phyloP scores from a whole-genome alignment of 2,797 vertebrate genomes.

The Toxotes lorentzi region DNA sequence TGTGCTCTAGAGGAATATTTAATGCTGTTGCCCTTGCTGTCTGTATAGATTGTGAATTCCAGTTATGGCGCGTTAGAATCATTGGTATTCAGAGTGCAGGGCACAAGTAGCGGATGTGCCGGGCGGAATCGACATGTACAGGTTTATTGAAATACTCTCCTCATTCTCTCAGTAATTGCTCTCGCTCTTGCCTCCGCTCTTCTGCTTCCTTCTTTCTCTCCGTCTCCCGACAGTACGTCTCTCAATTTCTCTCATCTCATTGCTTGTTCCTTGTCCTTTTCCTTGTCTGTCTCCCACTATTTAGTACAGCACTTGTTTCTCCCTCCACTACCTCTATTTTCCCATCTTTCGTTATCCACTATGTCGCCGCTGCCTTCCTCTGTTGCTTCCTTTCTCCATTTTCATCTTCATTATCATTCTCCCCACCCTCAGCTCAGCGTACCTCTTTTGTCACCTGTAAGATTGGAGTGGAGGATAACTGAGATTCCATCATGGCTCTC shows the following conservation, averaged over 20 bases:
- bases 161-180: constrained; percentile 77
- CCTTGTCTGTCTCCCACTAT: constrained; percentile 38
- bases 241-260: constrained; percentile 55
- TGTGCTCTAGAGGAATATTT: constrained; percentile 63
- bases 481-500: constrained; percentile 74
- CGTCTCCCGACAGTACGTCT: constrained; percentile 31
- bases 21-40: constrained; percentile 62
- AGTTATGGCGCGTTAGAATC: constrained; percentile 66
- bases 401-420: constrained; percentile 68
- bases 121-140: constrained; percentile 69
- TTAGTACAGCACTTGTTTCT: constrained; percentile 34
- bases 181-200: constrained; percentile 48
- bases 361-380: constrained; percentile 42
- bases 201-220: constrained; percentile 37
- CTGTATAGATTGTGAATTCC: constrained; percentile 80
- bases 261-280: constrained; percentile 43
- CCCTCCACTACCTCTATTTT: constrained; percentile 21
- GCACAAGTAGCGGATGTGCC: constrained; percentile 65
- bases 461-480: constrained; percentile 71
- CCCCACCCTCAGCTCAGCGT: constrained; percentile 33
- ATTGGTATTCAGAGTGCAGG: constrained; percentile 79
- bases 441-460: constrained; percentile 71
- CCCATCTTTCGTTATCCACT: constrained; percentile 39
- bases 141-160: constrained; percentile 81
- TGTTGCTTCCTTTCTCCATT: constrained; percentile 37